phyloP scores from a whole-genome alignment of 2,888 invertebrate genomes.

The Callyntrura sp. region DNA sequence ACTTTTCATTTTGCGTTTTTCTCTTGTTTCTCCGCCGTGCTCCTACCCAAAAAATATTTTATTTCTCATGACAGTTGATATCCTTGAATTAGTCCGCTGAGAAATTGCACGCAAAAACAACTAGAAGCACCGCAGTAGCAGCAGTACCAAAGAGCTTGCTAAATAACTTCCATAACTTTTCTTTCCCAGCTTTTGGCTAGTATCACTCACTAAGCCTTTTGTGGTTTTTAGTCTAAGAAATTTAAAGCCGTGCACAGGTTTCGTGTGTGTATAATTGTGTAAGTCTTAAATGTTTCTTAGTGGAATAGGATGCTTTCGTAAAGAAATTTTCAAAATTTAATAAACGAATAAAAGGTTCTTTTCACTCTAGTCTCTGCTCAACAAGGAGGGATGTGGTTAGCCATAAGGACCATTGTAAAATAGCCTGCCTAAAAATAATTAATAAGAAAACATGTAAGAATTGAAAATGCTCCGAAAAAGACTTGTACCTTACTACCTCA shows the following conservation, averaged over 20 bases:
- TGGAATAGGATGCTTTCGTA: background rate
- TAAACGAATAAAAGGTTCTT: conserved; percentile 51
- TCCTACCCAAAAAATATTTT: conserved; percentile 9
- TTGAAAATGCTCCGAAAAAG: conserved; percentile 24
- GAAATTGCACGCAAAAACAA: conserved; percentile 50
- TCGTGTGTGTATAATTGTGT: conserved; percentile 10
- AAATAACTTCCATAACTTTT: conserved; percentile 26
- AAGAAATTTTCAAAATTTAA: conserved; percentile 47
- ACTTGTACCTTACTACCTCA: background rate
- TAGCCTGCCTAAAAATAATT: background rate
- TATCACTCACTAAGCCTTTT: conserved; percentile 44
- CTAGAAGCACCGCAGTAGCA: background rate
- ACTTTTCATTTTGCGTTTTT: conserved; percentile 2
- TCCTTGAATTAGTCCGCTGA: conserved; percentile 64
- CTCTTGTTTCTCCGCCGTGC: conserved; percentile 30
- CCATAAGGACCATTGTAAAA: background rate
- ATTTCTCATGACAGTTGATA: conserved; percentile 64
- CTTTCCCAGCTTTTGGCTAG: background rate
- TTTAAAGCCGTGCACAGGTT: background rate
- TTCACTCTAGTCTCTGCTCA: background rate
- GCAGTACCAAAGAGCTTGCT: background rate
- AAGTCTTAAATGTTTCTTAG: background rate
- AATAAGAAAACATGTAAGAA: background rate
- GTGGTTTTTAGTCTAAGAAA: conserved; percentile 35
- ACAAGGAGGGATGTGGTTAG: background rate